Percentiles rank a stretch among this genome's conserved stretches.
Conservation (phyloP, 2,113 vertebrate species). For the Hemibates koningsi region DNA sequence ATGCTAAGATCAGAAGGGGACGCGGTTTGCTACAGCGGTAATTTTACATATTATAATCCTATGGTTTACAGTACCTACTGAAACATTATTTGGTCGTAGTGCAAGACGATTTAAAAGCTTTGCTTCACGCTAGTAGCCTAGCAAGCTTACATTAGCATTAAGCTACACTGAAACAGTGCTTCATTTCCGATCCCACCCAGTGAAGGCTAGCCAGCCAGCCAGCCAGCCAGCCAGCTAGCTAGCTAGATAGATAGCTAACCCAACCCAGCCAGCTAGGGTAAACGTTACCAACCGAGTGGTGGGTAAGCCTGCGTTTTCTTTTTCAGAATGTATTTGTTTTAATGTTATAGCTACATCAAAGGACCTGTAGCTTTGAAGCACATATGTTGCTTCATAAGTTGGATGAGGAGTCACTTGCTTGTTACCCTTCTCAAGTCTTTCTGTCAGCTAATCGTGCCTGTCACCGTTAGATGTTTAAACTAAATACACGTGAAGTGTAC, state of each 20-base stretch:
- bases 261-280: neutral
- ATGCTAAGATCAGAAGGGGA: neutral
- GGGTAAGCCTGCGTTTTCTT: neutral
- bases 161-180: neutral
- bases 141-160: neutral
- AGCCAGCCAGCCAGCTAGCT: neutral
- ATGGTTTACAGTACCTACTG: neutral
- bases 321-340: neutral
- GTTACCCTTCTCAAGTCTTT: neutral
- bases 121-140: neutral
- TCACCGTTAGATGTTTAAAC: neutral
- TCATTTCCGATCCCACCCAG: conserved; percentile 24
- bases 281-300: neutral
- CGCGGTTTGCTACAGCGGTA: conserved; percentile 5
- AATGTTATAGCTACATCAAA: neutral
- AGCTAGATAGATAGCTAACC: neutral
- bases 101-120: neutral
- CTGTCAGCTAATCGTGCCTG: neutral
- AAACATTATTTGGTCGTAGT: neutral
- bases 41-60: neutral
- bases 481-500: neutral
- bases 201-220: neutral
- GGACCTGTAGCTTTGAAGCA: neutral
- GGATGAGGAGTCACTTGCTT: neutral
- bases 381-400: neutral